Evolutionary conservation across 1,140 invertebrate species (phyloP), one percentile per base, ranked within the genome.

Genomic region (Temnothorax curvispinosus): DNA sequence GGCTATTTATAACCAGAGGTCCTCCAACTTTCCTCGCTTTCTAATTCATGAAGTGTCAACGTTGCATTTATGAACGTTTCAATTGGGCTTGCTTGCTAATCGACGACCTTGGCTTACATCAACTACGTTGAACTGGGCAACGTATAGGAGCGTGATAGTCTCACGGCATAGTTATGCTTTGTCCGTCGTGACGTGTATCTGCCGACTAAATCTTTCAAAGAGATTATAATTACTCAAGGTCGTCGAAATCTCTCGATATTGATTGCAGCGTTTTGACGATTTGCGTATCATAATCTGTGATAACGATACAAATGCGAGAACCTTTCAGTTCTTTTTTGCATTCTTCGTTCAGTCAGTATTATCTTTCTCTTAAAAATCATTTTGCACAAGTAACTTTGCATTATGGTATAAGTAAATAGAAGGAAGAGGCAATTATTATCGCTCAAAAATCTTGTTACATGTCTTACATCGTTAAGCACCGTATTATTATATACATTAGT

Each of bases 81-180:
- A 82, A 60, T 82, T 6, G 35, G n/a, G 52, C 52, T 72, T 27
- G 50, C 15, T n/a, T n/a, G 27, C 41, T 74, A 75, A 75, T 75
- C 41, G 35, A 71, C 77, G 41, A 47, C 80, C 80, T 84, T 84
- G 80, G n/a, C 69, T 84, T 9, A 62, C 69, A 75, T 84, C 27
- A 44, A 32, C 52, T 81, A 41, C 21, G 67, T 52, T 38, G 65
- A 67, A 13, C 62, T 38, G 38, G 21, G 11, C 38, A 60, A 32
- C 60, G 21, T 50, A n/a, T 64, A n/a, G 41, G 32, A 65, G 38
- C 18, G 52, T 9, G 11, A 82, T 75, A 47, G 62, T 84, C 69
- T 84, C 69, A 75, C 41, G 80, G n/a, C 41, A 60, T 32, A 74
- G 15, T 58, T 81, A 35, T 35, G 56, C n/a, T 47, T 71, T 47